Conservation (phyloP, 2,888 invertebrate genomes). For the Bruchidius siliquastri region DNA sequence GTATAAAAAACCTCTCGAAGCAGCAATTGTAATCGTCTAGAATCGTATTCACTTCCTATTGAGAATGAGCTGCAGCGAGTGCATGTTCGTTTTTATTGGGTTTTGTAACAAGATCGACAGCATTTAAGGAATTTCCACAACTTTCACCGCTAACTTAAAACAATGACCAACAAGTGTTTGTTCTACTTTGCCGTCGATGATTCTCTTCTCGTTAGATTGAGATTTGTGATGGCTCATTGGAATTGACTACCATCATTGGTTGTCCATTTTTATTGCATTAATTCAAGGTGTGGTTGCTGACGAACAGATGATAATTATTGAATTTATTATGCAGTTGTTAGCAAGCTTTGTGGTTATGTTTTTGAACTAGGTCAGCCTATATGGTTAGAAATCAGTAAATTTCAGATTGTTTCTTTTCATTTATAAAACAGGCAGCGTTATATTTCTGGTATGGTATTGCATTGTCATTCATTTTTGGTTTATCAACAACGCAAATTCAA, state of each 20-base stretch:
- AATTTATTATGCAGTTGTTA: background rate
- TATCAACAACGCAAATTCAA: no score
- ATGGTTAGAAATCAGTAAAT: no score
- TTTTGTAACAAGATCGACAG: conserved; percentile 14
- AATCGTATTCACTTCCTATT: background rate
- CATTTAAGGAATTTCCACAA: conserved; percentile 15
- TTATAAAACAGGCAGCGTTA: no score
- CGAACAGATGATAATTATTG: background rate
- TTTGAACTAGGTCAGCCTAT: no score
- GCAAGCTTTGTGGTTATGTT: background rate
- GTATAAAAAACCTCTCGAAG: no score
- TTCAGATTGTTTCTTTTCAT: no score
- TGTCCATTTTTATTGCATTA: background rate
- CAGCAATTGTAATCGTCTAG: background rate
- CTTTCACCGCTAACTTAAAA: conserved; percentile 10
- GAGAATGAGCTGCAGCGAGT: background rate
- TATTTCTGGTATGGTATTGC: no score
- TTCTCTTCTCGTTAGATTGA: conserved; percentile 7
- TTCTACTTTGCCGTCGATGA: conserved; percentile 15
- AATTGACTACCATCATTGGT: background rate
- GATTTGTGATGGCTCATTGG: background rate
- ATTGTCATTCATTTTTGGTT: no score
- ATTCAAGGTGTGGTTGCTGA: background rate
- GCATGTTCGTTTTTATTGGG: conserved; percentile 4
- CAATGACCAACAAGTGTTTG: conserved; percentile 7